A percentile compares a stretch with the other conserved stretches of the same genome.
These are phyloP conservation scores for Entomobrya multifasciata DNA, from an alignment of 2,888 invertebrate genomes.

Conservation along the genomic window DNA sequence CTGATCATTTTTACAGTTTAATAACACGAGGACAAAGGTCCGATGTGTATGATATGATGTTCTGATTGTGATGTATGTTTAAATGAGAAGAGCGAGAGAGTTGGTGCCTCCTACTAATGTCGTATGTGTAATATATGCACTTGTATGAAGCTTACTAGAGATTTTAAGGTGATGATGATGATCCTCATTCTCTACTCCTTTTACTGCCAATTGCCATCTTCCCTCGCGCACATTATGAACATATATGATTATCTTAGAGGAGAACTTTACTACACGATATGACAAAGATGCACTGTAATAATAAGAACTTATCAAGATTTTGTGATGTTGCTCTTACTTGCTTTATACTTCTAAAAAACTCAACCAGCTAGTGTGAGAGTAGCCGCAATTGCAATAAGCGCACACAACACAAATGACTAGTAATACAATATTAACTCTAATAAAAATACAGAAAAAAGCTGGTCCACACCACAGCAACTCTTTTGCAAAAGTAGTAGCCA, in stretches of 20 bases:
- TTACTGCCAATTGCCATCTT: slow-evolving; percentile 61
- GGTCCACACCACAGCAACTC: slow-evolving; percentile 36
- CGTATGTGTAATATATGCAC: not conserved
- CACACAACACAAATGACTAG: slow-evolving; percentile 35
- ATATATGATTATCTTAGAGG: slow-evolving; percentile 32
- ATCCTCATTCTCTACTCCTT: slow-evolving; percentile 39
- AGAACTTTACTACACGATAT: not conserved
- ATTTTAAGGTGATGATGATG: slow-evolving; percentile 13
- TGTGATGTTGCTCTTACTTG: not conserved
- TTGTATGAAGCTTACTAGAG: not conserved
- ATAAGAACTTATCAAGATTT: not conserved
- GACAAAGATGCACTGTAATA: not conserved
- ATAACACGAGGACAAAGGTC: not conserved
- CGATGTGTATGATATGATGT: not conserved
- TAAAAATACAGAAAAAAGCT: slow-evolving; percentile 60
- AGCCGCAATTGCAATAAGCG: not conserved
- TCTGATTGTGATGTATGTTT: slow-evolving; percentile 7
- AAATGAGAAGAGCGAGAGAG: not conserved
- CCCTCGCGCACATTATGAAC: no score
- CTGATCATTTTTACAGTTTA: slow-evolving; percentile 9
- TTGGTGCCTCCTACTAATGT: not conserved
- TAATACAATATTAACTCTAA: slow-evolving; percentile 43
- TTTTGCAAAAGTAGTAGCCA: slow-evolving; percentile 20
- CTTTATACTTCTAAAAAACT: slow-evolving; percentile 1
- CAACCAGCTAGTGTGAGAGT: not conserved